Percentiles rank a stretch among this genome's conserved stretches.
phyloP scores from a whole-genome alignment of 2,888 invertebrate species.

The Acanthococcus lagerstroemiae region DNA sequence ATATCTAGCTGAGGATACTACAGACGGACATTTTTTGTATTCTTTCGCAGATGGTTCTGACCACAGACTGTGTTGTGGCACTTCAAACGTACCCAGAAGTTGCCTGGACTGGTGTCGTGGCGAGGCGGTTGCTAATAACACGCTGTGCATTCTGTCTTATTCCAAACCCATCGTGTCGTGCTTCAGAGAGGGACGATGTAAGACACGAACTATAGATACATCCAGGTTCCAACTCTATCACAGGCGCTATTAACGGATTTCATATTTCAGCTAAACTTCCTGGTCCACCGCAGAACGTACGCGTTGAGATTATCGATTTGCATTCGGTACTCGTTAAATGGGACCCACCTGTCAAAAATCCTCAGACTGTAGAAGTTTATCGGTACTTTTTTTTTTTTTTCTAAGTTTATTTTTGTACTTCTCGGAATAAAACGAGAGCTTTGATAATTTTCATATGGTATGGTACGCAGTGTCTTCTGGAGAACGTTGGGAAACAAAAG shows the following conservation, averaged over 20 bases:
- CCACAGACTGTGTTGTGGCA: slow-evolving; percentile 73
- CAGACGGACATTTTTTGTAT: too few relatives aligned
- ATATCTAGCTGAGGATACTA: background rate
- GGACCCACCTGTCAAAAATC: slow-evolving; percentile 73
- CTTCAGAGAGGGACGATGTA: slow-evolving; percentile 65
- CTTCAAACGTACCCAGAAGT: slow-evolving; percentile 64
- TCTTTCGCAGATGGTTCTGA: slow-evolving; percentile 50
- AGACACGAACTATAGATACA: too few relatives aligned
- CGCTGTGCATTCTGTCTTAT: slow-evolving; percentile 59
- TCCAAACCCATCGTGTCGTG: slow-evolving; percentile 67
- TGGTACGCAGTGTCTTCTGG: slow-evolving; percentile 57
- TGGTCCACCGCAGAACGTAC: slow-evolving; percentile 64
- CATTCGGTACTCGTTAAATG: slow-evolving; percentile 56
- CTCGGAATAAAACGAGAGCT: background rate
- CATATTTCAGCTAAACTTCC: slow-evolving; percentile 51
- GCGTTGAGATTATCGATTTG: slow-evolving; percentile 48
- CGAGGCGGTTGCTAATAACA: slow-evolving; percentile 54
- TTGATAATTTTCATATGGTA: background rate
- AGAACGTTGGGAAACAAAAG: slow-evolving; percentile 53
- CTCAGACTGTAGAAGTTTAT: slow-evolving; percentile 70
- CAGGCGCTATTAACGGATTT: background rate
- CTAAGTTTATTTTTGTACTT: background rate
- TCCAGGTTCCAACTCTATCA: too few relatives aligned
- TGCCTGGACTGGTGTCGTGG: slow-evolving; percentile 80
- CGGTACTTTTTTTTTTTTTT: slow-evolving; percentile 39